These are phyloP conservation scores for Dicerorhinus sumatrensis DNA, from an alignment of 2,113 vertebrate species.

Conservation along the genomic window DNA sequence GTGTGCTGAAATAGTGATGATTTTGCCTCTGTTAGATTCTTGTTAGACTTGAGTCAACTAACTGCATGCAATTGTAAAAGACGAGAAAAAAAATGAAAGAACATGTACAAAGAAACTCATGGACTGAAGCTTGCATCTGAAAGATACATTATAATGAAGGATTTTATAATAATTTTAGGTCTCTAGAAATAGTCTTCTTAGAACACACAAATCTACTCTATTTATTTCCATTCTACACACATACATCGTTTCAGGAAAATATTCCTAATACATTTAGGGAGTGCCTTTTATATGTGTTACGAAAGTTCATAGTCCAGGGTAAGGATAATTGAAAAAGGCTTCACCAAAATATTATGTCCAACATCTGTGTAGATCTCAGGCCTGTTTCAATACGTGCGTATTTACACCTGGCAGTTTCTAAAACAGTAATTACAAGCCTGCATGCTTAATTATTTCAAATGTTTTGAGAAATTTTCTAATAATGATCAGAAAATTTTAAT, in stretches of 20 bases:
- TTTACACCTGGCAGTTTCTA: not conserved
- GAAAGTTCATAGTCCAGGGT: not conserved
- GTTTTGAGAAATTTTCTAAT: conserved; percentile 65
- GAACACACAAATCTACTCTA: not conserved
- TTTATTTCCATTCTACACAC: not conserved
- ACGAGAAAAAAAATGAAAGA: not conserved
- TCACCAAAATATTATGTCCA: not conserved
- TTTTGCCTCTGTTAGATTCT: not conserved
- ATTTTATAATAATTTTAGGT: conserved; percentile 11
- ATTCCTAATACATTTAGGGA: not conserved
- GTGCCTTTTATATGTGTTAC: not conserved
- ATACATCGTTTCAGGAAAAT: not conserved
- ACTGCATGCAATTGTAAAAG: not conserved
- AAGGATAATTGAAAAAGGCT: not conserved
- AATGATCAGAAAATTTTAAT: conserved; percentile 55
- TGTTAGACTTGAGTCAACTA: not conserved
- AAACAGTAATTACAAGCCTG: conserved; percentile 38
- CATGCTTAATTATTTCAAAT: conserved; percentile 59
- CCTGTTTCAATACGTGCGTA: not conserved
- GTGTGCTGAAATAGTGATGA: not conserved
- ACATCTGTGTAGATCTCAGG: not conserved
- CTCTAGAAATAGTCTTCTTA: not conserved
- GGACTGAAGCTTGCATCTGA: not conserved
- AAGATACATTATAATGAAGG: not conserved
- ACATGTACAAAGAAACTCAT: not conserved